Evolutionary conservation across 2,797 vertebrate genomes (phyloP), one percentile per base, ranked within the genome.

Genomic region (Choloepus didactylus): DNA sequence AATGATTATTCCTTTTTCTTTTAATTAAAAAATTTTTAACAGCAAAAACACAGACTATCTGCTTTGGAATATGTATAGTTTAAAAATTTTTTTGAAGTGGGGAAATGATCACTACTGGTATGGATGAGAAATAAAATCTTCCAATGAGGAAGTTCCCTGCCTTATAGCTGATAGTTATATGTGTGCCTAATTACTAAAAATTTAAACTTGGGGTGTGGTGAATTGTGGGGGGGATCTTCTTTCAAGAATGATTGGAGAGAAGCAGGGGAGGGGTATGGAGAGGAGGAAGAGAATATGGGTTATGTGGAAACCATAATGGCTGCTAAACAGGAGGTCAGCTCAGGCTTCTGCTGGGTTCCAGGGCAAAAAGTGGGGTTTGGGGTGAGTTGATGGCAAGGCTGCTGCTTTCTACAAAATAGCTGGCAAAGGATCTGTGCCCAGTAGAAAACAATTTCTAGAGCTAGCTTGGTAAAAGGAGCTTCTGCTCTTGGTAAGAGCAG

Each of bases 71-170:
- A 1, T 90, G 95, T 75, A 70, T 15, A 59, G 72, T 67, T 79
- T 44, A 80, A 56, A 1, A 62, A 72, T 92, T 93, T 35, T 67
- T 85, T 89, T 56, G 46, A 86, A 64, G 54, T 85, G 89, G 89
- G 94, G 86, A 98, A 97, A 87, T 89, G 60, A 96, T 93, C 0
- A 0, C 44, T 85, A 64, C 76, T 73, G 44, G 49, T 75, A 23
- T 87, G 90, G 46, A 49, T 82, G 86, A 90, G 67, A 96, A 69
- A 92, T 18, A 60, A 94, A 96, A 67, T 62, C 87, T 87, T 94
- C 76, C 77, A 44, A 0, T 25, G 92, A 96, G 89, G 88, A 92
- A 70, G 91, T 92, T 96, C 98, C 96, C 97, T 94, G 96, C 87
- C 96, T 89, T 84, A 80, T 95, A 95, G 87, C 91, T 97, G 83